Percentiles rank a stretch among this genome's conserved stretches.
These are phyloP conservation scores for Aphaenogaster floridana DNA, from an alignment of 1,140 invertebrate species.

Conservation along the genomic window DNA sequence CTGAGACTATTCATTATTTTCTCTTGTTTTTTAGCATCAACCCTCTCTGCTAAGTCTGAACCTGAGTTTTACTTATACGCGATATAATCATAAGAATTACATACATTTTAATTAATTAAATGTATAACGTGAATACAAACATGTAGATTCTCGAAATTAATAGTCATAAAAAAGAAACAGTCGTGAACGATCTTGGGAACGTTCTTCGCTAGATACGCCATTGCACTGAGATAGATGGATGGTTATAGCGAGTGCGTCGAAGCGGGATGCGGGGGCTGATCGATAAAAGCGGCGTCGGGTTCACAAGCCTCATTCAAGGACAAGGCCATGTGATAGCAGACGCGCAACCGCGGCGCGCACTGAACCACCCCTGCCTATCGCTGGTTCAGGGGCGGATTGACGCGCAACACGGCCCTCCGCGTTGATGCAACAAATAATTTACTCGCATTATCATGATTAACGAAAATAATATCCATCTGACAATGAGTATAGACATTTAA, in stretches of 20 bases:
- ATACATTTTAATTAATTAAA: neutral
- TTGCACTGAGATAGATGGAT: conserved; percentile 84
- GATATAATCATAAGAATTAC: neutral
- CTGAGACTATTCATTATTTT: neutral
- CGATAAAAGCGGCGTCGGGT: conserved; percentile 86
- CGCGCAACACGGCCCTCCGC: conserved; percentile 11
- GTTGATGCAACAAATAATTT: conserved; percentile 37
- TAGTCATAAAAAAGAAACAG: neutral
- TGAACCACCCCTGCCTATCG: conserved; percentile 82
- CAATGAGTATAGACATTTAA: neutral
- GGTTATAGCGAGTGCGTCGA: conserved; percentile 83
- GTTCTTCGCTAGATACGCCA: conserved; percentile 79
- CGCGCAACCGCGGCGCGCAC: conserved; percentile 85
- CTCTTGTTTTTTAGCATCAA: conserved; percentile 10
- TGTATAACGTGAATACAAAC: neutral
- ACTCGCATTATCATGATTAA: conserved; percentile 70
- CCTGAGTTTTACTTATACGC: neutral
- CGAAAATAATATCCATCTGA: neutral
- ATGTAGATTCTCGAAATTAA: neutral
- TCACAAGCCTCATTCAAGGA: conserved; percentile 88
- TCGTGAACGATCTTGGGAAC: conserved; percentile 47
- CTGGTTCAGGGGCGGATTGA: conserved; percentile 52
- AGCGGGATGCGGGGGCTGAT: conserved; percentile 86
- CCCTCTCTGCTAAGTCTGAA: neutral
- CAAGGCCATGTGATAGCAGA: conserved; percentile 87